Conservation (phyloP, 2,888 invertebrate genomes). For the Orthosia incerta region DNA sequence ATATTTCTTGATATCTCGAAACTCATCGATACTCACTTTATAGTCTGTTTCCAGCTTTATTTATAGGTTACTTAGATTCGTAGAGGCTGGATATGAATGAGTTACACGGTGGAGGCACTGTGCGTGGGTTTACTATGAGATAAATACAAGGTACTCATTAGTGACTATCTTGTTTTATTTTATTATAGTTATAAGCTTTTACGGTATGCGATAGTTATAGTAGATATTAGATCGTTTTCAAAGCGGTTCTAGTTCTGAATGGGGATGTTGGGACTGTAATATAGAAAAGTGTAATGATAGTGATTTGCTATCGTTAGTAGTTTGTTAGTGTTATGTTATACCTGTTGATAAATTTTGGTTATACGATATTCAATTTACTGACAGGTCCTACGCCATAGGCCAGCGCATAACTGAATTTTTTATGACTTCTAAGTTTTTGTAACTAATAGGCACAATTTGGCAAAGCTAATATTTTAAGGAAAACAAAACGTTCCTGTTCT, state of each 20-base stretch:
- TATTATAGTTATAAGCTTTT: slow-evolving; percentile 61
- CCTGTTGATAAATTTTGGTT: background rate
- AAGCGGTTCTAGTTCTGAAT: slow-evolving; percentile 37
- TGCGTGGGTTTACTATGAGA: slow-evolving; percentile 69
- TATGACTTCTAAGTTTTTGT: background rate
- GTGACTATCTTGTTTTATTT: slow-evolving; percentile 63
- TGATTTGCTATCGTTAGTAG: slow-evolving; percentile 12
- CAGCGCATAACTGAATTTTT: background rate
- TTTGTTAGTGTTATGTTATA: slow-evolving; percentile 1
- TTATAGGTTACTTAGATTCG: slow-evolving; percentile 43
- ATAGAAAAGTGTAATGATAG: slow-evolving; percentile 11
- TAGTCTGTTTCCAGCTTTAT: slow-evolving; percentile 44
- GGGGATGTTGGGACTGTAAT: slow-evolving; percentile 4
- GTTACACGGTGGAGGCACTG: slow-evolving; percentile 29
- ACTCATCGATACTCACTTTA: slow-evolving; percentile 40
- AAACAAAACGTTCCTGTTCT: background rate
- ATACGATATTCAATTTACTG: too few relatives aligned
- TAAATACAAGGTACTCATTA: slow-evolving; percentile 69
- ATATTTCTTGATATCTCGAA: slow-evolving; percentile 38
- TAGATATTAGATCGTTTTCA: slow-evolving; percentile 43
- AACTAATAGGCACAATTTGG: background rate
- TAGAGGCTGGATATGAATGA: slow-evolving; percentile 58
- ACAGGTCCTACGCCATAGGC: background rate
- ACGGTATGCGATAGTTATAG: slow-evolving; percentile 47
- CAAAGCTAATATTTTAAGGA: background rate